These are phyloP conservation scores for Acleris sparsana DNA, from an alignment of 2,888 invertebrate species.

Conservation along the genomic window DNA sequence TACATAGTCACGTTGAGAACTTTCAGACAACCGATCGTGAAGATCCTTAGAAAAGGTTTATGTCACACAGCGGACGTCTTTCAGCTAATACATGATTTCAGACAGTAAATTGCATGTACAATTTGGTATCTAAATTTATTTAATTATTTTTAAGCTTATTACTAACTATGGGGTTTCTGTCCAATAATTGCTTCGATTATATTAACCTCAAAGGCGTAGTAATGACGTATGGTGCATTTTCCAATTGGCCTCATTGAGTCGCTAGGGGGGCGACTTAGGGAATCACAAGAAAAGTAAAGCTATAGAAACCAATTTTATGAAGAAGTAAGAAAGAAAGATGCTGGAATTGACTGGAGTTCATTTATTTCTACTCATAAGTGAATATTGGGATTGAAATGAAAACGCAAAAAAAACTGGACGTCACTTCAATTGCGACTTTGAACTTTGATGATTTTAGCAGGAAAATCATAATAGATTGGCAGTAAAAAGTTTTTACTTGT, in stretches of 20 bases:
- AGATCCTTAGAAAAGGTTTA: too few species aligned
- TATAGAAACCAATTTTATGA: constrained; percentile 48
- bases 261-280: constrained; percentile 50
- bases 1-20: too few species aligned
- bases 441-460: too few species aligned
- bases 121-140: not conserved
- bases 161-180: constrained; percentile 10
- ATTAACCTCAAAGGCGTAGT: constrained; percentile 49
- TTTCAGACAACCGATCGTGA: too few species aligned
- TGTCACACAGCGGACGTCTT: too few species aligned
- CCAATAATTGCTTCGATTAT: constrained; percentile 20
- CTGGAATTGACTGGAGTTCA: constrained; percentile 12
- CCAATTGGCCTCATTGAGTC: constrained; percentile 69
- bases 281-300: constrained; percentile 67
- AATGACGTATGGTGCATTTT: constrained; percentile 59
- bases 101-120: not conserved
- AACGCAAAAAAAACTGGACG: too few species aligned
- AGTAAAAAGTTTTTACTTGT: too few species aligned
- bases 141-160: not conserved
- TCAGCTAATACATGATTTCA: too few species aligned
- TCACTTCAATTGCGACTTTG: too few species aligned
- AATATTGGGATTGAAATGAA: too few species aligned
- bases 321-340: constrained; percentile 36
- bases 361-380: not conserved
- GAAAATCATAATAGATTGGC: too few species aligned